Conservation (phyloP, 2,888 invertebrate genomes). For the Troilus luridus region DNA sequence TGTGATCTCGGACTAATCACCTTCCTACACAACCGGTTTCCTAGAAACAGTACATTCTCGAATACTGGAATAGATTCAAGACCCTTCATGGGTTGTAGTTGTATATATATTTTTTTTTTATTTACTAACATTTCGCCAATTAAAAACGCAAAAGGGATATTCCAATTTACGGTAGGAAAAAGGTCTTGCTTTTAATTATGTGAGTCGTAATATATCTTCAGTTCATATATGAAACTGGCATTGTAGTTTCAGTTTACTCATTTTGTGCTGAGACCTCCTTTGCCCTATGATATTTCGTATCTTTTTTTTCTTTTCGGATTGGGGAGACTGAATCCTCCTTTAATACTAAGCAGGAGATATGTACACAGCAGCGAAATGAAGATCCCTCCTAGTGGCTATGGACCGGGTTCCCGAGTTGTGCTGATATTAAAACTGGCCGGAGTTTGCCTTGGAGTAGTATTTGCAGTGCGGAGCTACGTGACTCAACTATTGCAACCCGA, state of each 20-base stretch:
- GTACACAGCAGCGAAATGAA: neutral
- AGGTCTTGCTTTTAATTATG: no score
- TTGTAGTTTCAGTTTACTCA: neutral
- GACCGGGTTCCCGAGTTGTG: neutral
- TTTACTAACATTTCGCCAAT: no score
- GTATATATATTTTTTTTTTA: no score
- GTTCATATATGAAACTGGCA: no score
- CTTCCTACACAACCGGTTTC: no score
- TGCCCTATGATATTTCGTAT: neutral
- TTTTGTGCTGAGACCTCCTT: neutral
- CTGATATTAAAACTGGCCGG: constrained; percentile 3
- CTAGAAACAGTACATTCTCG: no score
- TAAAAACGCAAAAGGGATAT: no score
- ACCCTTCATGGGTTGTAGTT: no score
- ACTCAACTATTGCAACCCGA: constrained; percentile 6
- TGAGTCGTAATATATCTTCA: no score
- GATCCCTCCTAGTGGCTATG: neutral
- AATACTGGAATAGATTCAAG: no score
- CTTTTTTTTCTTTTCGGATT: neutral
- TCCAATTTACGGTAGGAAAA: no score
- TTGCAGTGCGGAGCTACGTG: neutral
- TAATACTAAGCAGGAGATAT: constrained; percentile 3
- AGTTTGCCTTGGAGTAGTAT: neutral
- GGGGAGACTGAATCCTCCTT: neutral
- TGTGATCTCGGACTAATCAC: no score